These are phyloP conservation scores for Ectropis crepuscularia DNA, from an alignment of 2,888 invertebrate genomes.

Conservation along the genomic window DNA sequence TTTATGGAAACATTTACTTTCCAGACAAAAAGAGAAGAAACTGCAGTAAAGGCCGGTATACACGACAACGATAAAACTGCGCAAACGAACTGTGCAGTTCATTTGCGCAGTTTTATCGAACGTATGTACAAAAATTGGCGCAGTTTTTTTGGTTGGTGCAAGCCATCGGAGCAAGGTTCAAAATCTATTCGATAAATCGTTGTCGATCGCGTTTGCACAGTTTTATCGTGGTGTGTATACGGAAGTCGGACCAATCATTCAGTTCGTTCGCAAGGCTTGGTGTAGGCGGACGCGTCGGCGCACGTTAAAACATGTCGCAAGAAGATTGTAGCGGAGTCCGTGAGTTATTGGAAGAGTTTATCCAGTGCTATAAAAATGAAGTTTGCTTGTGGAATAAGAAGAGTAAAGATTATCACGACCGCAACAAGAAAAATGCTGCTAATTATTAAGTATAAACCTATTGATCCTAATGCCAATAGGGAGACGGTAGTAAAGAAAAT, in stretches of 20 bases:
- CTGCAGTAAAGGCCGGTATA: conserved; percentile 23
- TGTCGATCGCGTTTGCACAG: conserved; percentile 24
- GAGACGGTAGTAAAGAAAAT: no score
- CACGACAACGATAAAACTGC: conserved; percentile 1
- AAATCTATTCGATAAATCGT: conserved; percentile 16
- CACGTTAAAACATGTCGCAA: conserved; percentile 6
- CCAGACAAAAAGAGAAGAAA: no score
- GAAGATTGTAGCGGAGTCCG: conserved; percentile 6
- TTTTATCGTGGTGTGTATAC: conserved; percentile 18
- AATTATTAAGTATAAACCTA: no score
- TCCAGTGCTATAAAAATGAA: conserved; percentile 8
- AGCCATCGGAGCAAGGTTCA: conserved; percentile 12
- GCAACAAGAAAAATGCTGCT: no score
- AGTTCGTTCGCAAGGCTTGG: conserved; percentile 2
- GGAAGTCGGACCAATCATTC: conserved; percentile 7
- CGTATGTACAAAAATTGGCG: conserved; percentile 10
- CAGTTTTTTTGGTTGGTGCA: conserved; percentile 12
- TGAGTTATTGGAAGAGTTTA: conserved; percentile 8
- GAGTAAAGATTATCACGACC: no score
- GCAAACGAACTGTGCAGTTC: no score
- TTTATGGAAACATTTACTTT: no score
- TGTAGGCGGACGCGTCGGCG: no score
- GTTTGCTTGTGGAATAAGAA: conserved; percentile 7
- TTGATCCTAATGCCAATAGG: no score
- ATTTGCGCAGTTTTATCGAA: conserved; percentile 2